Evolutionary conservation across 1,140 invertebrate species (phyloP).

Genomic region (Argopecten irradians): DNA sequence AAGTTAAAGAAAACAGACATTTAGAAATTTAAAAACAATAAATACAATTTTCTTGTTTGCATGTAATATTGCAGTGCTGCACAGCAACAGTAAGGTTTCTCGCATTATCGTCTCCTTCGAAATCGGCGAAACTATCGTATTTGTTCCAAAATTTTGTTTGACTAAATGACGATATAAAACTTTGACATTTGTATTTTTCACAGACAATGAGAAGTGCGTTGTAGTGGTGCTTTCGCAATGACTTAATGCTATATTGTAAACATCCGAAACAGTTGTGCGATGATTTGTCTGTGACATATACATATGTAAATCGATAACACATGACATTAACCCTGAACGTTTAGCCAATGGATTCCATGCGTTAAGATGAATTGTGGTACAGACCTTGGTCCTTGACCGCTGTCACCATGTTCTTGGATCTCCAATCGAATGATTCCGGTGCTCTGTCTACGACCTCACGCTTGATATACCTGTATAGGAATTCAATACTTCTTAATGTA

Average conservation of each 20-base stretch:
- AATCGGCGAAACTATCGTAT: not conserved
- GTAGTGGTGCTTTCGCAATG: no score
- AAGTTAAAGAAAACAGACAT: not conserved
- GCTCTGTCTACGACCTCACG: conserved; percentile 32
- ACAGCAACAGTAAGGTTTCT: not conserved
- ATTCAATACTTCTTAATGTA: not conserved
- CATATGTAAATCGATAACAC: not conserved
- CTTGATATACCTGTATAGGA: conserved; percentile 44
- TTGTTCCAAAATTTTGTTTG: not conserved
- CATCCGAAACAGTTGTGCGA: no score
- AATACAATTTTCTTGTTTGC: not conserved
- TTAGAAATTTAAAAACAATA: not conserved
- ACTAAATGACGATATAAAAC: no score
- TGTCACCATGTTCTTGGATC: conserved; percentile 75
- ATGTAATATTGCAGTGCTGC: not conserved
- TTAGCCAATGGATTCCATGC: no score
- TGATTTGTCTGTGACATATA: no score
- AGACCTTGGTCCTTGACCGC: conserved; percentile 77
- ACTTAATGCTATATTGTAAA: no score
- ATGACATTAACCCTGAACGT: not conserved
- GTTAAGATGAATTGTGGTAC: not conserved
- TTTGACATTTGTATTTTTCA: no score
- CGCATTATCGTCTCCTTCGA: not conserved
- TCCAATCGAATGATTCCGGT: conserved; percentile 76
- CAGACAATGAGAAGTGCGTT: no score